Conservation (phyloP, 2,797 vertebrate genomes). For the Phataginus tetradactyla region DNA sequence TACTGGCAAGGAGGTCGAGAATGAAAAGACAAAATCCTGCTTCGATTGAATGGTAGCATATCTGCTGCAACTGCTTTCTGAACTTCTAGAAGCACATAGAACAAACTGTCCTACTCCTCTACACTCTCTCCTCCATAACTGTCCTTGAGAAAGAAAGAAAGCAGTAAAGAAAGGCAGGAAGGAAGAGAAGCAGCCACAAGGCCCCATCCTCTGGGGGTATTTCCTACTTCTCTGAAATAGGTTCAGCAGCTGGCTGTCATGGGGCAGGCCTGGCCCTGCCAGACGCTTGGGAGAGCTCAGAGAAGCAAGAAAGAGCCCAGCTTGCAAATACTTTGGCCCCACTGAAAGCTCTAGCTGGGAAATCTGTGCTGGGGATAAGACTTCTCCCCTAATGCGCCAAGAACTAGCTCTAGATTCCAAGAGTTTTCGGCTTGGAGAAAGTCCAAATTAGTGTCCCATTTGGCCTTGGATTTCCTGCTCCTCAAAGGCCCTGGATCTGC, state of each 20-base stretch:
- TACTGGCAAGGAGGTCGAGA: not conserved
- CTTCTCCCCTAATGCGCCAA: not conserved
- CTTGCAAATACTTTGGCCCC: not conserved
- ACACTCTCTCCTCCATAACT: too few species aligned
- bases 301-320: not conserved
- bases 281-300: not conserved
- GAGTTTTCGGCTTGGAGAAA: not conserved
- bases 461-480: not conserved
- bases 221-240: not conserved
- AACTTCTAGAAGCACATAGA: not conserved
- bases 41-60: not conserved
- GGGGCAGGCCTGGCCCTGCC: not conserved
- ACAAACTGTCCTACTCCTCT: not conserved
- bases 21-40: not conserved
- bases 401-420: not conserved
- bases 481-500: not conserved
- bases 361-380: not conserved
- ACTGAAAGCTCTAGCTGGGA: not conserved
- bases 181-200: not conserved
- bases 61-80: not conserved
- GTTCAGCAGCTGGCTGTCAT: fast-evolving
- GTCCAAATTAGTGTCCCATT: conserved; percentile 20
- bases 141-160: not conserved
- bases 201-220: not conserved
- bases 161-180: not conserved